Evolutionary conservation across 2,113 vertebrate genomes (phyloP), one percentile per base, ranked within the genome.

Genomic region (Poecile atricapillus): DNA sequence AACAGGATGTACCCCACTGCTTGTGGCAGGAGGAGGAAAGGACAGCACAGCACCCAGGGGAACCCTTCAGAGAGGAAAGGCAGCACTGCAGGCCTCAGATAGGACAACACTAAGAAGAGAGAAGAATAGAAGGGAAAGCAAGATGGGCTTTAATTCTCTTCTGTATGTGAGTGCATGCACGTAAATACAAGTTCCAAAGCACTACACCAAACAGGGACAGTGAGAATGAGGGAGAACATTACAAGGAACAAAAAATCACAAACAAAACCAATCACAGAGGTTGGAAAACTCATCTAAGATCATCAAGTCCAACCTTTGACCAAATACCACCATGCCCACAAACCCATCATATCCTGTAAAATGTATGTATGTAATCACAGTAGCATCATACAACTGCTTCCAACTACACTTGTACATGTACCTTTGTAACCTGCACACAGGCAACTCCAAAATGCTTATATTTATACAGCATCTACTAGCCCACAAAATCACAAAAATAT

Each of bases 1-100:
- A 87, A 77, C 86, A 96, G 96, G 96, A 92, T 83, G 82, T 59
- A 80, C 50, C 59, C 91, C 47, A 15, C 67, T 73, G 86, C 55
- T 52, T 27, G 74, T 31, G 86, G 85, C 56, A 78, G 74, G 71
- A 63, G 68, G 62, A 88, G 55, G 63, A 75, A 44, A 67, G 70
- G 73, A 59, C 15, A 53, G 33, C 10, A 25, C 33, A 49, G 89
- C 63, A 92, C 78, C 68, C 86, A 70, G 67, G 41, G 53, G 55
- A 70, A 37, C 44, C 39, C 41, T 78, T 56, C 56, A 44, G 73
- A 62, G 33, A 37, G 50, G 20, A 64, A 53, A 75, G 31, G 70
- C 35, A 65, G 69, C 62, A 31, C 37, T 19, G 31, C 46, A 67
- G 22, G 31, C 35, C 59, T 82, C 43, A 19, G 11, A 13, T n/a